Conservation (phyloP, 2,797 vertebrate genomes). For the Oceanodroma leucorhoa region DNA sequence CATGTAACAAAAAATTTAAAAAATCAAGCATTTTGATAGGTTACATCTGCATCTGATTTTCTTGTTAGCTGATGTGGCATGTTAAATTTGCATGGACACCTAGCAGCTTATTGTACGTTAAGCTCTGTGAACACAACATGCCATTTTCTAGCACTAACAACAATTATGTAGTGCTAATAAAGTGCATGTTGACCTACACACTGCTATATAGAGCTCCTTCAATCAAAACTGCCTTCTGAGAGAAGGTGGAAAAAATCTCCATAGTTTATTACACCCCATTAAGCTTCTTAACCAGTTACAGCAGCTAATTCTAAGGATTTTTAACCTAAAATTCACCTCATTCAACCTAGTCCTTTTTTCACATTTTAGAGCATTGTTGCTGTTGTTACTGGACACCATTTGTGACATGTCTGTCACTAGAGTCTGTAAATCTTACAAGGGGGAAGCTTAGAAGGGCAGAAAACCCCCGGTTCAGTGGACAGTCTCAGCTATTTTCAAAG, state of each 20-base stretch:
- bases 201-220: not conserved
- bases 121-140: not conserved
- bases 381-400: not conserved
- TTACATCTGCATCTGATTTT: not conserved
- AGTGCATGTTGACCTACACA: not conserved
- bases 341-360: not conserved
- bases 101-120: not conserved
- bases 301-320: not conserved
- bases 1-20: not conserved
- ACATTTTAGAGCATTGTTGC: not conserved
- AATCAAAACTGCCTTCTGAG: not conserved
- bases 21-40: not conserved
- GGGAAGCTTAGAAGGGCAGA: not conserved
- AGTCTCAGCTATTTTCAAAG: not conserved
- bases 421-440: not conserved
- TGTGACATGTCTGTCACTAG: not conserved
- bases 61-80: not conserved
- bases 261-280: not conserved
- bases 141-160: not conserved
- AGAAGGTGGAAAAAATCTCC: not conserved
- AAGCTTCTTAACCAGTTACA: not conserved
- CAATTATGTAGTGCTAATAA: not conserved
- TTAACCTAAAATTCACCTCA: not conserved
- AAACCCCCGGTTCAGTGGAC: fast-evolving
- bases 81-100: not conserved